Evolutionary conservation across 2,113 vertebrate species (phyloP).

Genomic region (Gracilinanus agilis): DNA sequence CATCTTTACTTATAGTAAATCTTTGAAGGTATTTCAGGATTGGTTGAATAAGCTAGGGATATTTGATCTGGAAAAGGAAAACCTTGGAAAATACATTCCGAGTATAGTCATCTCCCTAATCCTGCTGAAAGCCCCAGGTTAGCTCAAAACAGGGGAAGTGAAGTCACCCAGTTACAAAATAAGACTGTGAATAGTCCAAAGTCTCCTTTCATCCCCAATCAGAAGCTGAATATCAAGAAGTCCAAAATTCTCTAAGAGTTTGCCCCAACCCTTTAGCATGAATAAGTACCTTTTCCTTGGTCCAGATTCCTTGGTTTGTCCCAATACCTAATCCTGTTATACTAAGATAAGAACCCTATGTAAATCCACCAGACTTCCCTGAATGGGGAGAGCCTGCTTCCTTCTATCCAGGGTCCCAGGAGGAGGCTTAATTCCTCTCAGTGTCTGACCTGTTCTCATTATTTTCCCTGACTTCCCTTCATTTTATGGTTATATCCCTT

Average conservation of each 20-base stretch:
- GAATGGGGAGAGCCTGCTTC: neutral
- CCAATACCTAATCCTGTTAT: neutral
- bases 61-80: neutral
- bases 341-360: neutral
- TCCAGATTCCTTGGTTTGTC: neutral
- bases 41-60: neutral
- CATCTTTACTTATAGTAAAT: neutral
- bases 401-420: neutral
- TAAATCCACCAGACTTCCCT: neutral
- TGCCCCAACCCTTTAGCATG: neutral
- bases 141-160: neutral
- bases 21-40: neutral
- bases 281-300: neutral
- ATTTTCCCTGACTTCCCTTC: no score
- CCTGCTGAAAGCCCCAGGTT: neutral
- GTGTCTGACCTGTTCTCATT: neutral
- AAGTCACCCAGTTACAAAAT: neutral
- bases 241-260: neutral
- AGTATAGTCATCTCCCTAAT: neutral
- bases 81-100: neutral
- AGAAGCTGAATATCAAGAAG: neutral
- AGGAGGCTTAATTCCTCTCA: neutral
- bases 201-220: neutral
- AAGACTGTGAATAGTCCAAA: neutral
- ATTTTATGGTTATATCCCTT: no score